Conservation (phyloP, 2,888 invertebrate genomes). For the Podabrus alpinus region DNA sequence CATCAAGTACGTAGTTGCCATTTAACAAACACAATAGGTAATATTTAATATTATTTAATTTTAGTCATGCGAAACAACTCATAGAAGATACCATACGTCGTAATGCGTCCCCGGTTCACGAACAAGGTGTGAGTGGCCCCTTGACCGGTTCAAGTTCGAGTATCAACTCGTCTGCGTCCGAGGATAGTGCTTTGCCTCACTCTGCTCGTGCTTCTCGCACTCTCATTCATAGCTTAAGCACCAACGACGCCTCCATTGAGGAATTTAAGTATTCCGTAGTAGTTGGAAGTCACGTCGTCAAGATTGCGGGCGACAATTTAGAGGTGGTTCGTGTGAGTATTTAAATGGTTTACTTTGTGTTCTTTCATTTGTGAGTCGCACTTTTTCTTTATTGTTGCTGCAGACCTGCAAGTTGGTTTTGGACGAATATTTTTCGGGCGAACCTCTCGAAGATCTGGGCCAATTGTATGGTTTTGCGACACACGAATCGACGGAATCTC, state of each 20-base stretch:
- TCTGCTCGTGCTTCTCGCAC: conserved; percentile 62
- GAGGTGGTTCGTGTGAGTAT: conserved; percentile 78
- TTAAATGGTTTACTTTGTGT: neutral
- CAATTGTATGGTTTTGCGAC: conserved; percentile 55
- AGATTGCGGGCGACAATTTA: conserved; percentile 83
- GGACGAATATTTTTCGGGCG: conserved; percentile 77
- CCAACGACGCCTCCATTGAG: conserved; percentile 81
- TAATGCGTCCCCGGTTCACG: too few relatives aligned
- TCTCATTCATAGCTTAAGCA: conserved; percentile 78
- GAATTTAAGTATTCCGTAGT: conserved; percentile 90
- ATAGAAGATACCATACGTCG: too few relatives aligned
- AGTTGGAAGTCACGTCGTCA: conserved; percentile 75
- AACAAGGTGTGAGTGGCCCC: too few relatives aligned
- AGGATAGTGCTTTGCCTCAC: conserved; percentile 59
- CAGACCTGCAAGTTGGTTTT: conserved; percentile 86
- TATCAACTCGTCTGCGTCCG: conserved; percentile 75
- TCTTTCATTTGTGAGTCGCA: conserved; percentile 1
- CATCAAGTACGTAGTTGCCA: conserved; percentile 72
- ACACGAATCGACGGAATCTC: too few relatives aligned
- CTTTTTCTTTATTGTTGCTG: conserved; percentile 36
- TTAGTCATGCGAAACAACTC: conserved; percentile 87
- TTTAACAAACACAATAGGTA: neutral
- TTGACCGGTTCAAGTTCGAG: conserved; percentile 77
- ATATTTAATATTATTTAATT: conserved; percentile 32
- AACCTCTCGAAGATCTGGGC: conserved; percentile 52